Evolutionary conservation across 2,797 vertebrate species (phyloP).

Genomic region (Tragopan temminckii): DNA sequence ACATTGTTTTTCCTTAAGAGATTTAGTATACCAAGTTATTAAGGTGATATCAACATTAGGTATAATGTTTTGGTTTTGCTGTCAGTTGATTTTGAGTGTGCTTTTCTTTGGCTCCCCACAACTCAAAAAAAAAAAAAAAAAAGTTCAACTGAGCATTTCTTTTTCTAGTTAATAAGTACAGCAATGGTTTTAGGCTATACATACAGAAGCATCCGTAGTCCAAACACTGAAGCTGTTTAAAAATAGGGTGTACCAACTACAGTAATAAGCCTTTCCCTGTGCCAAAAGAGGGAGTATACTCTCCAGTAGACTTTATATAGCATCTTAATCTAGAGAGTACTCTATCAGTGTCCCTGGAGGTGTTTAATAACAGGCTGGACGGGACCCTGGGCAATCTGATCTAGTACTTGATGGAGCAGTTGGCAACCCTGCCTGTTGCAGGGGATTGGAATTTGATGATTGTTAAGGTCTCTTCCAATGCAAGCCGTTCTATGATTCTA

Average conservation of each 20-base stretch:
- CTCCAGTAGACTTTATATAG: background rate
- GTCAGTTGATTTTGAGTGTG: background rate
- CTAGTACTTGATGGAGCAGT: too few species aligned
- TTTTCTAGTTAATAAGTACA: background rate
- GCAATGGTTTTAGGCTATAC: background rate
- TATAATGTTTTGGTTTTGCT: background rate
- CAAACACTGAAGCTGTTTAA: background rate
- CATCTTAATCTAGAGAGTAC: background rate
- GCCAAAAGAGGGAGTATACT: background rate
- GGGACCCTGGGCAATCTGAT: too few species aligned
- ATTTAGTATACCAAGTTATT: background rate
- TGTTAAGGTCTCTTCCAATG: too few species aligned
- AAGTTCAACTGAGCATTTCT: too few species aligned
- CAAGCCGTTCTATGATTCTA: too few species aligned
- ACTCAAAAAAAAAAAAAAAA: background rate
- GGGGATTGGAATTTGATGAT: too few species aligned
- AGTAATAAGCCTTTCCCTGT: background rate
- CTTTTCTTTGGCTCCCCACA: background rate
- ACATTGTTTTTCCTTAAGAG: background rate
- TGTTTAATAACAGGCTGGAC: too few species aligned
- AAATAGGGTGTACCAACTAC: background rate
- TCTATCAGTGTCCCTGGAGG: background rate
- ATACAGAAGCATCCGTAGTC: background rate
- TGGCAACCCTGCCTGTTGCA: too few species aligned
- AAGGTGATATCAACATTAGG: background rate